Evolutionary conservation across 2,888 invertebrate genomes (phyloP), one percentile per base, ranked within the genome.

Genomic region (Aelia acuminata): DNA sequence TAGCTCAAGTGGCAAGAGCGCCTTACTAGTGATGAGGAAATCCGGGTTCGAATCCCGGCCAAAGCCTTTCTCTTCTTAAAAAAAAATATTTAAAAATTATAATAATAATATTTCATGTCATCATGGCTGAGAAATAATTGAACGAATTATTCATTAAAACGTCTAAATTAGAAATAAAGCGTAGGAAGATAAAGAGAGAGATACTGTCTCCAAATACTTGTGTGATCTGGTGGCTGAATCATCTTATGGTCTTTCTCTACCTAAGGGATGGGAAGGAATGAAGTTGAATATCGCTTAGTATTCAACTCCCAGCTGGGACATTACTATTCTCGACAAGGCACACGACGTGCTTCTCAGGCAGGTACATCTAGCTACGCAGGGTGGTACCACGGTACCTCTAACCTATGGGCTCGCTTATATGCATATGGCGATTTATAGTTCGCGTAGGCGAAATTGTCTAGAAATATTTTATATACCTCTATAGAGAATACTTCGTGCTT

Each of bases 261-360:
- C n/a, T n/a, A n/a, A n/a, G 63, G 4, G 4, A 18, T 70, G 63
- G 31, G 63, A 70, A 70, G 63, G 63, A 70, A 70, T 70, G 63
- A 20, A 20, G 4, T 70, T 18, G 18, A n/a, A 7, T 31, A 70
- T 70, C 31, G 18, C 8, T 70, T 70, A 70, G 63, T 70, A 70
- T 70, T 70, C 63, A 70, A 5, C 31, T 70, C 63, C 18, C 13
- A 7, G 63, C 18, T 1, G 35, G 1, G 63, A 35, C 63, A 70
- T 70, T 70, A 70, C 63, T 70, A 70, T 70, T 70, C 63, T 70
- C 63, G 63, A 31, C 63, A 31, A 20, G 63, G 63, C 18, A 18
- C 63, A 35, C 35, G 31, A 70, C 63, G 63, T 70, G 63, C 35
- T 35, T 70, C 35, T 8, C 31, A 35, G 35, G 63, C 31, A 26